These are phyloP conservation scores for Trichosurus vulpecula DNA, from an alignment of 2,797 vertebrate species.

Conservation along the genomic window DNA sequence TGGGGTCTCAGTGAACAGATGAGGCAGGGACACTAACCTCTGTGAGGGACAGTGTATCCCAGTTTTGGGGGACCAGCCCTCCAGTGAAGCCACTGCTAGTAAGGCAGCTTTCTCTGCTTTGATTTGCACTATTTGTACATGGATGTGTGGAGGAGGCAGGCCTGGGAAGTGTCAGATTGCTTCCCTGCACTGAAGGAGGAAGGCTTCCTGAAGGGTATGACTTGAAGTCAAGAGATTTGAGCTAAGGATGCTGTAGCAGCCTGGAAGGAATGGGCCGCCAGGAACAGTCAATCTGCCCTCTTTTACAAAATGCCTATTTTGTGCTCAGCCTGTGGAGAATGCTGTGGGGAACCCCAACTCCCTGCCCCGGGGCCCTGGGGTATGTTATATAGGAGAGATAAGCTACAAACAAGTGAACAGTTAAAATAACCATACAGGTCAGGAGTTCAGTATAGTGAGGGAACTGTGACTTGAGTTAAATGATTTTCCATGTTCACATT, in stretches of 20 bases:
- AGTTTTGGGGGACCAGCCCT: slow-evolving; percentile 20
- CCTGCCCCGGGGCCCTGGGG: not conserved
- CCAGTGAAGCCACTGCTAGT: not conserved
- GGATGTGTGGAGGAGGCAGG: not conserved
- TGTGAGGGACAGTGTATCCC: not conserved
- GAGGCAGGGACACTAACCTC: slow-evolving; percentile 28
- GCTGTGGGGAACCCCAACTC: not conserved
- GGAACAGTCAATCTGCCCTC: not conserved
- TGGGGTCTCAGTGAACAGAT: not conserved
- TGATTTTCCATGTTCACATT: not conserved
- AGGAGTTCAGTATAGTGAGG: not conserved
- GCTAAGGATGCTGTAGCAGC: not conserved
- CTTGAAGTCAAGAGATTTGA: not conserved
- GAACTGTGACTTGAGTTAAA: not conserved
- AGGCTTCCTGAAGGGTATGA: slow-evolving; percentile 19
- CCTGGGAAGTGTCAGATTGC: slow-evolving; percentile 10
- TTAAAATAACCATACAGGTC: not conserved
- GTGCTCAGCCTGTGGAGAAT: not conserved
- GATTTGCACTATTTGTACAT: slow-evolving; percentile 17
- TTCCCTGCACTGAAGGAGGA: slow-evolving; percentile 22
- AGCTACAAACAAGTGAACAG: not conserved
- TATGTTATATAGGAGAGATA: not conserved
- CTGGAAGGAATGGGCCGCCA: not conserved
- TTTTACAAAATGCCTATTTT: not conserved
- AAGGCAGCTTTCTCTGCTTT: slow-evolving; percentile 8